Evolutionary conservation across 1,140 invertebrate genomes (phyloP).

Genomic region (Temnothorax curvispinosus): DNA sequence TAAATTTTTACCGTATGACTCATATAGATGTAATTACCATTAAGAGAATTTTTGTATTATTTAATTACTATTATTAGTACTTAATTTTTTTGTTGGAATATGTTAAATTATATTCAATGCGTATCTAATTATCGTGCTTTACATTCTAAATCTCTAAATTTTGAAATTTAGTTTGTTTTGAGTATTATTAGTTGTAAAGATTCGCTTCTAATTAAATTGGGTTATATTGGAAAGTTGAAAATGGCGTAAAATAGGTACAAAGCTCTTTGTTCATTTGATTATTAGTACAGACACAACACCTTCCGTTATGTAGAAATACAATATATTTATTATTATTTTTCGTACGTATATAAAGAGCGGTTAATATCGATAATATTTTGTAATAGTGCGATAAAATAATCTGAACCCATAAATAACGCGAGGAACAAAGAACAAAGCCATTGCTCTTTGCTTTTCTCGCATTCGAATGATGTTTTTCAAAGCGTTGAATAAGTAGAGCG

Average conservation of each 20-base stretch:
- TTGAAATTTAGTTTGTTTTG: not conserved
- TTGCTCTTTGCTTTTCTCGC: constrained; percentile 22
- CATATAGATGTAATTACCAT: not conserved
- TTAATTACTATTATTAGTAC: not conserved
- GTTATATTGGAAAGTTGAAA: not conserved
- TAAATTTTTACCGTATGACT: constrained; percentile 17
- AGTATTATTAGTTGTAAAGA: not conserved
- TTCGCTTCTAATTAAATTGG: not conserved
- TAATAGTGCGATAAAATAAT: constrained; percentile 36
- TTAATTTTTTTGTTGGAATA: not conserved
- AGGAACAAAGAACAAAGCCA: constrained; percentile 57
- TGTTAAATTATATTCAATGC: not conserved
- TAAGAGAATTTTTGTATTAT: constrained; percentile 1
- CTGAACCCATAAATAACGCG: constrained; percentile 1
- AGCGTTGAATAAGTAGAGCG: constrained; percentile 68
- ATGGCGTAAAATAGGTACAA: not conserved
- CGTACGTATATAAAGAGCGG: not conserved
- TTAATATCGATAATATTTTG: not conserved
- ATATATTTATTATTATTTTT: constrained; percentile 14
- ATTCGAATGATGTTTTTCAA: constrained; percentile 67
- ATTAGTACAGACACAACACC: not conserved
- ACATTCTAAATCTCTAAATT: not conserved
- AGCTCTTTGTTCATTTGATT: not conserved
- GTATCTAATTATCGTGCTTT: not conserved
- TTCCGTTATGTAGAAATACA: not conserved